Evolutionary conservation across 2,888 invertebrate genomes (phyloP).

Genomic region (Thereva nobilitata): DNA sequence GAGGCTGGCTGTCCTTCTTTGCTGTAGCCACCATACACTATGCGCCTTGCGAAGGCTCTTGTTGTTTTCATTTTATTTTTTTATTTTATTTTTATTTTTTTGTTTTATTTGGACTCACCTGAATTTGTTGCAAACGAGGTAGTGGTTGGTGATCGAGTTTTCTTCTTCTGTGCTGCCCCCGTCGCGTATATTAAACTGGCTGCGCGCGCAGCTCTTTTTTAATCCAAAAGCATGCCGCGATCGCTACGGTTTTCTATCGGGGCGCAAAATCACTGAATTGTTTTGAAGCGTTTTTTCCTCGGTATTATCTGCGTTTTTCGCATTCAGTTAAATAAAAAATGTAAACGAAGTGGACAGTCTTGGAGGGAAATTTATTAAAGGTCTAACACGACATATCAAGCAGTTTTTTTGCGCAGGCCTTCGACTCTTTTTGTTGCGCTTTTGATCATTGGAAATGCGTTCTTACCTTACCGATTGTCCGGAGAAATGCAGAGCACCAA

Average conservation of each 20-base stretch:
- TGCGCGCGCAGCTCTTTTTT: constrained; percentile 30
- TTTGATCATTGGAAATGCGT: constrained; percentile 35
- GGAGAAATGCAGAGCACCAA: constrained; percentile 22
- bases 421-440: constrained; percentile 33
- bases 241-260: constrained; percentile 43
- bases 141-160: constrained; percentile 29
- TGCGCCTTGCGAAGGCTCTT: not conserved
- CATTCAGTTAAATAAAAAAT: constrained; percentile 35
- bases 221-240: constrained; percentile 40
- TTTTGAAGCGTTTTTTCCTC: constrained; percentile 41
- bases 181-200: constrained; percentile 26
- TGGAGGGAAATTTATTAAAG: constrained; percentile 42
- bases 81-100: constrained; percentile 3
- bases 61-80: constrained; percentile 5
- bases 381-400: constrained; percentile 43
- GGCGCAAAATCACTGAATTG: constrained; percentile 43
- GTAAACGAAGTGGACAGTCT: constrained; percentile 37
- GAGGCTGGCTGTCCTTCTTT: constrained; percentile 2
- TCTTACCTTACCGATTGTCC: constrained; percentile 24
- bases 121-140: constrained; percentile 35
- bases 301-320: constrained; percentile 37
- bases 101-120: constrained; percentile 15
- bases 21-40: not conserved
- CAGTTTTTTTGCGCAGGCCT: constrained; percentile 37
- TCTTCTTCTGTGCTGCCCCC: constrained; percentile 31